Evolutionary conservation across 2,797 vertebrate genomes (phyloP).

Genomic region (Premnoplex brunnescens): DNA sequence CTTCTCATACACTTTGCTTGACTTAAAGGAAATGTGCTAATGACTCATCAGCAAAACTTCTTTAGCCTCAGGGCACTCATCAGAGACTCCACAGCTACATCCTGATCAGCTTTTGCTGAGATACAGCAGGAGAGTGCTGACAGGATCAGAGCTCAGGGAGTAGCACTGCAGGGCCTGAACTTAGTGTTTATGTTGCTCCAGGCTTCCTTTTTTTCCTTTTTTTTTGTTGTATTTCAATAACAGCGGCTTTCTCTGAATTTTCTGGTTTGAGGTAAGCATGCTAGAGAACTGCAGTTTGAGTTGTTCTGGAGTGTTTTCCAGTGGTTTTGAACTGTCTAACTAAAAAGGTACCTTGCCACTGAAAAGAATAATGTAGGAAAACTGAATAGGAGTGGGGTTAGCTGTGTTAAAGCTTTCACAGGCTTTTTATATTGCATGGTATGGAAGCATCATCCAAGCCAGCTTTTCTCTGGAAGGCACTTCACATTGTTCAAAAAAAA

Average conservation of each 20-base stretch:
- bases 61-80: neutral
- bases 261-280: neutral
- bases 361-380: neutral
- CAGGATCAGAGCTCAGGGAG: neutral
- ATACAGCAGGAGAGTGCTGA: neutral
- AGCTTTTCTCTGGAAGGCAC: neutral
- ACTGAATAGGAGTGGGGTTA: neutral
- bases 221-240: neutral
- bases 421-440: neutral
- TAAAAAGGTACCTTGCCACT: neutral
- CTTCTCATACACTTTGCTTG: neutral
- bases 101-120: neutral
- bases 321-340: neutral
- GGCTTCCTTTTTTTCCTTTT: neutral
- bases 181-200: neutral
- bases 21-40: neutral
- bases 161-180: neutral
- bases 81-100: neutral
- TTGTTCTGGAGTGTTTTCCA: neutral
- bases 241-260: neutral
- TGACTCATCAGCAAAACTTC: neutral
- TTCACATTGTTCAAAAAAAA: neutral
- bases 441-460: neutral
- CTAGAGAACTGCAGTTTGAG: neutral
- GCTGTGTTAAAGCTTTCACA: neutral